Conservation (phyloP, 2,797 vertebrate genomes). For the Pachyuromys duprasi region DNA sequence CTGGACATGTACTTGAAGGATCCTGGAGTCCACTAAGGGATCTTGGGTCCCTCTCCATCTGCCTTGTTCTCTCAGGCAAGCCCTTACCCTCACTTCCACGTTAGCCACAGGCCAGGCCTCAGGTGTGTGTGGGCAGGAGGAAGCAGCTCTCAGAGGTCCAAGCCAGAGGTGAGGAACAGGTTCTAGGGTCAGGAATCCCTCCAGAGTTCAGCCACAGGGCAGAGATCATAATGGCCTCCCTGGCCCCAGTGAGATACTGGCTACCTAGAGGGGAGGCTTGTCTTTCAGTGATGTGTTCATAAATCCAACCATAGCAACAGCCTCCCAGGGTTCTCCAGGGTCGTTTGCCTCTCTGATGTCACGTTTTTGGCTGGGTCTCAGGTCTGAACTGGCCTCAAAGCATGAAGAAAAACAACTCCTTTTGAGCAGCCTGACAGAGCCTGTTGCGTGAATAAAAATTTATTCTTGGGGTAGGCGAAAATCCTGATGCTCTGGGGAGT, state of each 20-base stretch:
- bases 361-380: background rate
- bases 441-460: background rate
- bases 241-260: background rate
- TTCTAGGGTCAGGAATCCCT: slow-evolving; percentile 21
- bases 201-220: background rate
- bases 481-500: background rate
- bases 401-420: background rate
- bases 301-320: background rate
- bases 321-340: background rate
- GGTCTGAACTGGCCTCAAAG: background rate
- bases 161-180: background rate
- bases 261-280: accelerated
- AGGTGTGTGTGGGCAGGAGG: background rate
- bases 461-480: background rate
- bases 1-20: accelerated
- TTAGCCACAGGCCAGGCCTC: background rate
- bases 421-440: background rate
- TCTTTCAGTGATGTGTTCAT: background rate
- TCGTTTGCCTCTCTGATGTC: background rate
- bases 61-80: background rate
- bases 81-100: background rate
- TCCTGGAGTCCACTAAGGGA: background rate
- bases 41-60: too few species aligned
- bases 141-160: background rate
- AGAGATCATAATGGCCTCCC: background rate